Evolutionary conservation across 2,888 invertebrate species (phyloP).

Genomic region (Drosophila prostipennis): DNA sequence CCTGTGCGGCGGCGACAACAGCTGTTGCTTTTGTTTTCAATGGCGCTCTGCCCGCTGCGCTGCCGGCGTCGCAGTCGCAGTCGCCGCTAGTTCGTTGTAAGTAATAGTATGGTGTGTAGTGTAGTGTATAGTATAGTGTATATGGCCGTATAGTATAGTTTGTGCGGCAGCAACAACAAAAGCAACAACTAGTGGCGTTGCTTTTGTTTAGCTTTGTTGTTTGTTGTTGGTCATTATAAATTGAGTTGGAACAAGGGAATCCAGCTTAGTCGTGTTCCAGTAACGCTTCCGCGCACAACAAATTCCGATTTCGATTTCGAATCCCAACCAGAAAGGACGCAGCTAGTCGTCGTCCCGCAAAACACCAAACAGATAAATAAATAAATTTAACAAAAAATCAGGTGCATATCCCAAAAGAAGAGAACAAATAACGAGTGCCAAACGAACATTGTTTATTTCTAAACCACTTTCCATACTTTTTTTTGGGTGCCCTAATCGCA

Average conservation of each 20-base stretch:
- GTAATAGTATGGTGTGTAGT: slow-evolving; percentile 33
- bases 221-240: slow-evolving; percentile 82
- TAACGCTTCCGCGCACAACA: slow-evolving; percentile 79
- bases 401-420: slow-evolving; percentile 23
- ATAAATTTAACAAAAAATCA: slow-evolving; percentile 5
- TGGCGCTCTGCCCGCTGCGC: slow-evolving; percentile 30
- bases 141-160: slow-evolving; percentile 1
- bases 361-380: not conserved
- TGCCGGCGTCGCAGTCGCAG: slow-evolving; percentile 24
- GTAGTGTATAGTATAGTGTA: slow-evolving; percentile 11
- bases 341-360: slow-evolving; percentile 2
- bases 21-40: slow-evolving; percentile 54
- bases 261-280: slow-evolving; percentile 83
- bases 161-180: slow-evolving; percentile 12
- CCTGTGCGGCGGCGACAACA: slow-evolving; percentile 29
- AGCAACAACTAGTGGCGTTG: slow-evolving; percentile 29
- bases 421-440: slow-evolving; percentile 12
- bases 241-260: slow-evolving; percentile 80
- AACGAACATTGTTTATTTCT: slow-evolving; percentile 30
- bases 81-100: slow-evolving; percentile 50
- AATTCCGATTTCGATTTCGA: not conserved
- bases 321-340: slow-evolving; percentile 24
- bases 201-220: slow-evolving; percentile 44
- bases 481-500: slow-evolving; percentile 35
- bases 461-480: slow-evolving; percentile 19